Evolutionary conservation across 2,888 invertebrate genomes (phyloP).

Genomic region (Agriopis marginaria): DNA sequence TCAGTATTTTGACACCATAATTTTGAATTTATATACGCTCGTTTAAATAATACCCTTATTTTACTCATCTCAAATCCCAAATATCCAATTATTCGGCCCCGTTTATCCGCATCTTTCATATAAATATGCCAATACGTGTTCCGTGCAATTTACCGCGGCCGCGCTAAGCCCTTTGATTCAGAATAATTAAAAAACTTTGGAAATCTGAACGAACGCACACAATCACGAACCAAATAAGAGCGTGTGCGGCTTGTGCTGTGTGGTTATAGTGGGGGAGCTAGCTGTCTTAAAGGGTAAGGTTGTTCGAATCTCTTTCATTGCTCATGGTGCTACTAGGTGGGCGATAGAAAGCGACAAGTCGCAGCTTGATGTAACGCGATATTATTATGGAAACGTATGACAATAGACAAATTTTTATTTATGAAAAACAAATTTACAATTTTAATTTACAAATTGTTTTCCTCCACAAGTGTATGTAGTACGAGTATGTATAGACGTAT

Average conservation of each 20-base stretch:
- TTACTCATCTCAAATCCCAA: not conserved
- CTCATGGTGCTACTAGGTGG: no score
- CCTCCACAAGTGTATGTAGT: no score
- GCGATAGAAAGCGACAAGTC: no score
- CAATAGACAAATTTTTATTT: no score
- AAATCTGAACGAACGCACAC: constrained; percentile 21
- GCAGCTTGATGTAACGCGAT: no score
- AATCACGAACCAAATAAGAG: not conserved
- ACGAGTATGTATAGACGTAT: no score
- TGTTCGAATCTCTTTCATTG: not conserved
- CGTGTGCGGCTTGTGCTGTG: not conserved
- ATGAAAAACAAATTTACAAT: no score
- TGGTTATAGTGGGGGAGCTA: constrained; percentile 11
- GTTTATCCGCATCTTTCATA: constrained; percentile 4
- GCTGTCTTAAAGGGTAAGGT: not conserved
- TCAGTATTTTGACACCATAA: no score
- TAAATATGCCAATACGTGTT: constrained; percentile 14
- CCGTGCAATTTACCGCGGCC: constrained; percentile 8
- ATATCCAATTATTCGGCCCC: not conserved
- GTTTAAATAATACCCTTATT: not conserved
- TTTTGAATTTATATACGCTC: no score
- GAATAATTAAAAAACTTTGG: constrained; percentile 32
- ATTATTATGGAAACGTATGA: no score
- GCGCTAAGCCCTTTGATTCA: constrained; percentile 27
- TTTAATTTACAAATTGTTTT: no score